Evolutionary conservation across 92 coral and sea anemone species (phyloP).

Genomic region (Parazoanthus atlanticus): DNA sequence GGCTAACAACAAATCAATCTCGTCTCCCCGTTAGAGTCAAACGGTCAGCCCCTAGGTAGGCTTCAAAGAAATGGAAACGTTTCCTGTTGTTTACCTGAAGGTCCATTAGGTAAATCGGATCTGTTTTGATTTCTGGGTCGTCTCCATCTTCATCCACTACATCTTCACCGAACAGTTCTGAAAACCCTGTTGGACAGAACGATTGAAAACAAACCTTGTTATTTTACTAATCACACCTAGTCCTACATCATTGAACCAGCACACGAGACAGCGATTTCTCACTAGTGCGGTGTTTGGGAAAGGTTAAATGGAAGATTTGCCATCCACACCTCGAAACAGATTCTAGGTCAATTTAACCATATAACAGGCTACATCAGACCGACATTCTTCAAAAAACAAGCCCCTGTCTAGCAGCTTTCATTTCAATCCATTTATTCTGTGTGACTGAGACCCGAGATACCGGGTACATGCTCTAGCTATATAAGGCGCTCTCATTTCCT

Average conservation of each 20-base stretch:
- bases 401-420: background rate
- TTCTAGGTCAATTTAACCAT: too few relatives aligned
- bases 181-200: constrained; percentile 61
- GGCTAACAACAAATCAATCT: too few relatives aligned
- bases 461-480: background rate
- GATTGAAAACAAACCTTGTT: background rate
- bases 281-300: too few relatives aligned
- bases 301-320: too few relatives aligned
- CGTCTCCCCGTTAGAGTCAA: too few relatives aligned
- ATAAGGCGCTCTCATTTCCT: background rate
- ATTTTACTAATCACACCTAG: background rate
- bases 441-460: background rate
- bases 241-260: background rate
- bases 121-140: constrained; percentile 87
- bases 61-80: background rate
- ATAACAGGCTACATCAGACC: too few relatives aligned
- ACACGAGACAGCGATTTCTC: too few relatives aligned
- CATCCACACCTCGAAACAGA: too few relatives aligned
- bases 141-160: constrained; percentile 86
- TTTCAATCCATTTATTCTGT: background rate
- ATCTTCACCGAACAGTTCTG: constrained; percentile 71
- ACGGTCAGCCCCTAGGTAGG: too few relatives aligned
- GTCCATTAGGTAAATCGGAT: constrained; percentile 86
- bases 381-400: background rate
- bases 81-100: constrained; percentile 70